These are phyloP conservation scores for Mohoua ochrocephala DNA, from an alignment of 2,113 vertebrate genomes.

Conservation along the genomic window DNA sequence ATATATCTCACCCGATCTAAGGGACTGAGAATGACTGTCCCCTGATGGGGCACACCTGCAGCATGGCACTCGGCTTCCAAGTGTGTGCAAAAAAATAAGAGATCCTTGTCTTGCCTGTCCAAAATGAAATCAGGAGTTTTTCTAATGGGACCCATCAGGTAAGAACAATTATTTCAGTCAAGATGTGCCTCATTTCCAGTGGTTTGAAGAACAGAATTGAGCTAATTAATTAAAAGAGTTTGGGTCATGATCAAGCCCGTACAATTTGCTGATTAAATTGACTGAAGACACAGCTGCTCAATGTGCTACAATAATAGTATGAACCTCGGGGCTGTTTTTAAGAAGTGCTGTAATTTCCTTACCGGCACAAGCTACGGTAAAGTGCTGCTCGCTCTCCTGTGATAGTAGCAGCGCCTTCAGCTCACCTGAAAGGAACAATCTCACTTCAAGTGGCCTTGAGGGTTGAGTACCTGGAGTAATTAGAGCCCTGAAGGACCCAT, in stretches of 20 bases:
- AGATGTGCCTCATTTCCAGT: background rate
- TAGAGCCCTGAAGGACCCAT: background rate
- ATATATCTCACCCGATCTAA: background rate
- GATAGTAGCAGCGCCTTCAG: background rate
- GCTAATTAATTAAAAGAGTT: background rate
- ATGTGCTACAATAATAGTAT: background rate
- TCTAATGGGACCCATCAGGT: background rate
- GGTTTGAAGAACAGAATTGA: background rate
- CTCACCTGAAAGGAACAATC: background rate
- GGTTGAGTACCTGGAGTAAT: background rate
- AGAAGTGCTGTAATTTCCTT: background rate
- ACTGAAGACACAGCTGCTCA: background rate
- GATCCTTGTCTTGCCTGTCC: background rate
- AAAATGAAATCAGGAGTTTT: background rate
- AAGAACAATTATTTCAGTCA: background rate
- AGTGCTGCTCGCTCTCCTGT: background rate
- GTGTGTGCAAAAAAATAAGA: background rate
- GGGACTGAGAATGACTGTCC: background rate
- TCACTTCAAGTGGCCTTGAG: background rate
- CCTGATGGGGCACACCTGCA: rapidly evolving
- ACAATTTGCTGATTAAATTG: background rate
- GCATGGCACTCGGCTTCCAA: rapidly evolving
- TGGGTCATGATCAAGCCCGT: background rate
- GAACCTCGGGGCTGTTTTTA: background rate
- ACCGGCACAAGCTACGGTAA: background rate